A percentile compares a stretch with the other conserved stretches of the same genome.
These are phyloP conservation scores for Ifrita kowaldi DNA, from an alignment of 2,113 vertebrate species.

Conservation along the genomic window DNA sequence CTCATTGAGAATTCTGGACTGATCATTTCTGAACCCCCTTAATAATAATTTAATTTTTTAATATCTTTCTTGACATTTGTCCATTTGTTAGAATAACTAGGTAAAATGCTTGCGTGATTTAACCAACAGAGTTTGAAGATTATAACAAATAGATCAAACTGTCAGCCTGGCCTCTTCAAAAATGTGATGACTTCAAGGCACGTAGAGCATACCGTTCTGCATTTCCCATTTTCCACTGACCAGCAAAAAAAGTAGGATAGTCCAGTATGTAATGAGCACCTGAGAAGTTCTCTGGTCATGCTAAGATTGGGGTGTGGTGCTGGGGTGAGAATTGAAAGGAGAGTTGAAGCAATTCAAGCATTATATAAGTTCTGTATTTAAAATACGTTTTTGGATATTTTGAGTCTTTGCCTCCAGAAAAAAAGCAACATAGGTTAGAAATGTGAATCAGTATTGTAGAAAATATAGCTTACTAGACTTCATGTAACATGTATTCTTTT, in stretches of 20 bases:
- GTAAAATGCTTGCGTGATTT: not conserved
- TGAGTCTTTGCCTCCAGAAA: not conserved
- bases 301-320: not conserved
- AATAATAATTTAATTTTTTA: not conserved
- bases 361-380: not conserved
- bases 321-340: not conserved
- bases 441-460: not conserved
- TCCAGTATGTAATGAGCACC: not conserved
- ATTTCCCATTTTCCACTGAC: not conserved
- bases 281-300: not conserved
- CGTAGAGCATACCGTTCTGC: not conserved
- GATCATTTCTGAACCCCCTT: not conserved
- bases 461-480: not conserved
- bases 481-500: not conserved
- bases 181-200: not conserved
- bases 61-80: not conserved
- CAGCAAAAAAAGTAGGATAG: not conserved
- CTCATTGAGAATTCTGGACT: not conserved
- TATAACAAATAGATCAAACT: not conserved
- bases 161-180: not conserved
- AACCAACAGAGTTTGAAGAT: not conserved
- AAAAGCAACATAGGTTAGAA: not conserved
- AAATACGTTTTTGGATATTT: not conserved
- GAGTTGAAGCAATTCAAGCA: not conserved
- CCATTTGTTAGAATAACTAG: not conserved